phyloP scores from a whole-genome alignment of 2,888 invertebrate genomes.

The Netelia fuscicornis region DNA sequence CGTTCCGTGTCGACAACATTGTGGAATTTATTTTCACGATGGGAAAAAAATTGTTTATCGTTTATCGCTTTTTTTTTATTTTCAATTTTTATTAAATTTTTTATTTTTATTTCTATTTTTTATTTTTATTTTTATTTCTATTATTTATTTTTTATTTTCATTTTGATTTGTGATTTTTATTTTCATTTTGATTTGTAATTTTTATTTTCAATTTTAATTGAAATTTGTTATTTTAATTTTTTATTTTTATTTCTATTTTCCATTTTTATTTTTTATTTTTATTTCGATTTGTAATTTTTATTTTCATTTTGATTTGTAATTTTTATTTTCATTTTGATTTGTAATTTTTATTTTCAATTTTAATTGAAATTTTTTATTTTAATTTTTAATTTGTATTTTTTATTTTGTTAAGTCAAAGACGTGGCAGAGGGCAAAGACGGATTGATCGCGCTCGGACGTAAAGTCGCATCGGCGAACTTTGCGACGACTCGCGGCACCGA shows the following conservation, averaged over 20 bases:
- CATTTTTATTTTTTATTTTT: too few relatives aligned
- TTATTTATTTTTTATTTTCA: too few relatives aligned
- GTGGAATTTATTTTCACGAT: not conserved
- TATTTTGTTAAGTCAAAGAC: constrained; percentile 25
- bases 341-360: not conserved
- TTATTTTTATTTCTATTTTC: too few relatives aligned
- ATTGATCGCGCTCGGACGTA: constrained; percentile 52
- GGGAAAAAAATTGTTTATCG: not conserved
- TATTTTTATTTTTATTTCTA: too few relatives aligned
- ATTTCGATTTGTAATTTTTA: too few relatives aligned
- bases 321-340: too few relatives aligned
- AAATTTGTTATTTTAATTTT: not conserved
- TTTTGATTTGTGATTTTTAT: not conserved
- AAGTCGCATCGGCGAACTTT: not conserved
- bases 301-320: not conserved
- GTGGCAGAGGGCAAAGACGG: constrained; percentile 32
- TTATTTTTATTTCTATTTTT: too few relatives aligned
- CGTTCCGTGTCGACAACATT: not conserved
- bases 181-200: not conserved
- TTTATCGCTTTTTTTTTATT: too few relatives aligned
- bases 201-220: not conserved
- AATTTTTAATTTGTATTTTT: not conserved
- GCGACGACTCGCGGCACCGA: constrained; percentile 10
- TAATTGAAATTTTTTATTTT: not conserved
- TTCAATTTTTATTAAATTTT: too few relatives aligned